Base-by-base conservation (phyloP, 92 coral and sea anemone genomes). In the Porites rus region DNA sequence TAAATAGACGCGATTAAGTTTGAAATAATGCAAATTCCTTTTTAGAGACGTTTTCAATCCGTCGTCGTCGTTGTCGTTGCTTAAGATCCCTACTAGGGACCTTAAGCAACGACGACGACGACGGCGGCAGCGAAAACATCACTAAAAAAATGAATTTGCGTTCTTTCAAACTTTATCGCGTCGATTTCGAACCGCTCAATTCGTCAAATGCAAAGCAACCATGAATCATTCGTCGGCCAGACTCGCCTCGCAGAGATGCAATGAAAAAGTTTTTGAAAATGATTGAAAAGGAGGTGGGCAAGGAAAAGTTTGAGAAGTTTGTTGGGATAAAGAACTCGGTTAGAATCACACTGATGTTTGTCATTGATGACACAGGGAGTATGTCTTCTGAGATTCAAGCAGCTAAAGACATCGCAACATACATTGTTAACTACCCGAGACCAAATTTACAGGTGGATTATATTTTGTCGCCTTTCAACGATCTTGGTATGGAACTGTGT, bases 361-460 rank as follows among this genome's bases (percentile, higher is more conserved):
- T 76, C 38, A 88, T 91, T 83, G 94, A 91, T 25, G 87, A 84
- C 28, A 88, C 94, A 6, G 94, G 92, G 20, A 92, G 94, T 66
- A 92, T 92, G 94, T 0, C 10, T 0, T 74, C n/a, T 31, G 92
- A 91, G 8, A 91, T 91, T 73, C 56, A 64, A 78, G 79, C 89
- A 38, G 94, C 89, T 10, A 84, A 77, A 28, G 87, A 81, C 4
- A 88, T 88, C 4, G 91, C 94, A 8, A 62, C 50, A 1, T 64
- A 70, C 24, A 91, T 91, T 14, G 79, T 91, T 8, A 65, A 74
- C 54, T 10, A 46, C 62, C 13, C 78, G 17, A 75, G 92, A 51
- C 31, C 21, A 61, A 71, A 91, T 18, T 51, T 17, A 4, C 18
- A 51, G 8, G 87, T 91, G 22, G 92, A 88, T 65, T 91, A 83